Percentiles rank a stretch among this genome's conserved stretches.
Evolutionary conservation across 2,797 vertebrate species (phyloP).

Genomic region (Pygocentrus nattereri): DNA sequence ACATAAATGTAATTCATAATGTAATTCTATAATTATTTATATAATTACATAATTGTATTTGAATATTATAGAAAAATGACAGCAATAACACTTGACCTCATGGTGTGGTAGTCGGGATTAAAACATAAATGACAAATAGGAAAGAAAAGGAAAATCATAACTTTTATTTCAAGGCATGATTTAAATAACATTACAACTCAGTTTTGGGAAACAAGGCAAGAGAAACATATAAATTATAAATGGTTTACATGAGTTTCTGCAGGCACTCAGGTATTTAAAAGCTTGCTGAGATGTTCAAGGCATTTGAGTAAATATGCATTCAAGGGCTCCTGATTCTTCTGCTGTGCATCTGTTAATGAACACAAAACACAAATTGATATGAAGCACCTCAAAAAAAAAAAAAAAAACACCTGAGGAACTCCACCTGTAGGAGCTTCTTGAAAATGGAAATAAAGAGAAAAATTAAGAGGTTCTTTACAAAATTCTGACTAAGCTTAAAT

Average conservation of each 20-base stretch:
- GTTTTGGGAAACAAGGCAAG: neutral
- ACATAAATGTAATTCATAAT: too few species aligned
- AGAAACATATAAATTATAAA: neutral
- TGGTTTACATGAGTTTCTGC: slow-evolving; percentile 7
- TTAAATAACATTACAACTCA: slow-evolving; percentile 17
- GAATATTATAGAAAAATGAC: too few species aligned
- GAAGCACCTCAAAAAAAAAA: neutral
- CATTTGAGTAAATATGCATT: slow-evolving; percentile 87
- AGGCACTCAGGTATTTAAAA: slow-evolving; percentile 80
- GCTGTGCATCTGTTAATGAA: slow-evolving; percentile 74
- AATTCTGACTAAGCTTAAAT: neutral
- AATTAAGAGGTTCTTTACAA: neutral
- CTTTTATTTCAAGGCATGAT: slow-evolving; percentile 32
- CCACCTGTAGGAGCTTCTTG: neutral
- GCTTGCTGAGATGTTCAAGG: slow-evolving; percentile 86
- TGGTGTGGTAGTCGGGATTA: too few species aligned
- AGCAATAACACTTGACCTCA: too few species aligned
- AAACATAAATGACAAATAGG: neutral
- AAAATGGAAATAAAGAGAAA: neutral
- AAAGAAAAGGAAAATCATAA: neutral
- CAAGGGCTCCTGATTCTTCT: slow-evolving; percentile 72
- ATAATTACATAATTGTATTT: too few species aligned
- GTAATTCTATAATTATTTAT: too few species aligned
- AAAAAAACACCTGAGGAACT: neutral
- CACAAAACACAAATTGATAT: slow-evolving; percentile 12